phyloP scores from a whole-genome alignment of 2,888 invertebrate species.

The Clunio marinus region DNA sequence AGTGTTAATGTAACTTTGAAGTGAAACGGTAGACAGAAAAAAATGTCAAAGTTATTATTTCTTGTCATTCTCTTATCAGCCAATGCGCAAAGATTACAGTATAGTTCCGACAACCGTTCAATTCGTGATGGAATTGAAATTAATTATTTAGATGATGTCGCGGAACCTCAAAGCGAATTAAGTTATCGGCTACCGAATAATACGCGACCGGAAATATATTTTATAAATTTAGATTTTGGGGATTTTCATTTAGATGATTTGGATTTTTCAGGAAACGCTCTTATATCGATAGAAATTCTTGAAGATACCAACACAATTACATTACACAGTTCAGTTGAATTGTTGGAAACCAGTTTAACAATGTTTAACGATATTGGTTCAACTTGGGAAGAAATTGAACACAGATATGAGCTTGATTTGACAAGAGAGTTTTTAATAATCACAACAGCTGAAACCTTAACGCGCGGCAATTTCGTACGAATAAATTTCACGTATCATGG shows the following conservation, averaged over 20 bases:
- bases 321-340: constrained; percentile 13
- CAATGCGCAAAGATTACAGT: not conserved
- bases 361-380: not conserved
- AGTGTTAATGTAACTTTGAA: not conserved
- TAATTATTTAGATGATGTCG: not conserved
- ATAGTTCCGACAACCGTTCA: not conserved
- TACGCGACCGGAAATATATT: not conserved
- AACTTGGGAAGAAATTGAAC: not conserved
- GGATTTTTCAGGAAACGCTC: constrained; percentile 13
- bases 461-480: not conserved
- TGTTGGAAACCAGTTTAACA: constrained; percentile 3
- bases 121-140: not conserved
- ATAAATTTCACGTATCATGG: constrained; percentile 1
- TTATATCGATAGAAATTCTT: not conserved
- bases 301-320: constrained; percentile 17
- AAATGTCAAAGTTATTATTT: constrained; percentile 23
- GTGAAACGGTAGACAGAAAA: too few relatives aligned
- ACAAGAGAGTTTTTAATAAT: constrained; percentile 1
- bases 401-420: not conserved
- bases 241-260: not conserved
- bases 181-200: constrained; percentile 26
- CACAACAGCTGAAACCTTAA: not conserved
- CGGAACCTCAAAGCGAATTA: not conserved
- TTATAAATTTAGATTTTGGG: not conserved
- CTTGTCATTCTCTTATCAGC: constrained; percentile 8